Evolutionary conservation across 2,797 vertebrate genomes (phyloP), one percentile per base, ranked within the genome.

Genomic region (Coracias cyanogaster): DNA sequence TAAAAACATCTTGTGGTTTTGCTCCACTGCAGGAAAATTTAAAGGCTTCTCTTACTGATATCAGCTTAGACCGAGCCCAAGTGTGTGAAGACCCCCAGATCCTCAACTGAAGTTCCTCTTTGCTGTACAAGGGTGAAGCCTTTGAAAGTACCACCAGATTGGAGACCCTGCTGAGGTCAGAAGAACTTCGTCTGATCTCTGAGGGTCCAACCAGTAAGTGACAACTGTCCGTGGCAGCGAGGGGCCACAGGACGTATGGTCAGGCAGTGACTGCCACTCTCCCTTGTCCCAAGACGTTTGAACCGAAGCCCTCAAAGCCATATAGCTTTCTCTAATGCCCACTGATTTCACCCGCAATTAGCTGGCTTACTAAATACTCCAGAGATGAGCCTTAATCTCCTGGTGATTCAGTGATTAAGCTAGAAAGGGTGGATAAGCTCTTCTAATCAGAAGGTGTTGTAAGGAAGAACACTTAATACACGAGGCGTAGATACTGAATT

Each of bases 331-430:
- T 43, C 76, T 88, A 88, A 91, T 45, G 57, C 90, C 48, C 48
- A 12, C 65, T 64, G 90, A 55, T 73, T 93, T 89, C 67, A 54
- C 51, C 29, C 3, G 0, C 82, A 93, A 90, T 91, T 91, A 94
- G 80, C 69, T 67, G 80, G 52, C 11, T 93, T 93, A 83, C 76
- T 48, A 41, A 88, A 83, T 41, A 12, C 82, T 71, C 92, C 15
- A 13, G 88, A 94, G 94, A 93, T 52, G 61, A 86, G 57, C 80
- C 64, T 81, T 91, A 90, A 85, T 86, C 96, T 94, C 72, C 41
- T 54, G 39, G 67, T 37, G 81, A 65, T 49, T 65, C 69, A 54
- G 54, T 83, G 76, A 90, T 88, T 91, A 71, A 54, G n/a, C 74
- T 26, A 48, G 62, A 57, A 90, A 91, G 26, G 31, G 57, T 25